Evolutionary conservation across 2,888 invertebrate species (phyloP).

Genomic region (Endomychus coccineus): DNA sequence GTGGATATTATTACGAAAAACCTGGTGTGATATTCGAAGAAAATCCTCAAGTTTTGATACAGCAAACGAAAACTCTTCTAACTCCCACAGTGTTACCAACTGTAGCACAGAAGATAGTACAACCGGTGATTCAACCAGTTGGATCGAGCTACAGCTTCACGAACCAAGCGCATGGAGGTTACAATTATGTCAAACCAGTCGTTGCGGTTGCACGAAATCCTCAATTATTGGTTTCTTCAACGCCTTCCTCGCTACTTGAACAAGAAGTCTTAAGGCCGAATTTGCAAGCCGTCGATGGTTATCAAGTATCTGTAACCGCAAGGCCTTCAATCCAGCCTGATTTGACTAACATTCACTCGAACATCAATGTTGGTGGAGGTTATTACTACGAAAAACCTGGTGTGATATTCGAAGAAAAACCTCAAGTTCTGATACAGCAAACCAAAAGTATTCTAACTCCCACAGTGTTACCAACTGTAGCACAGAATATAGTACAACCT

Average conservation of each 20-base stretch:
- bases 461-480: slow-evolving; percentile 1
- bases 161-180: slow-evolving; percentile 2
- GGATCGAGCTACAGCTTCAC: slow-evolving; percentile 6
- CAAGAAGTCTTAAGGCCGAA: too few relatives aligned
- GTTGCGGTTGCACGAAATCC: background rate
- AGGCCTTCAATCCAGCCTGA: too few relatives aligned
- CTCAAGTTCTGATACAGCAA: slow-evolving; percentile 22
- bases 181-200: background rate
- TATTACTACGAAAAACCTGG: slow-evolving; percentile 33
- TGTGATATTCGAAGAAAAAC: slow-evolving; percentile 36
- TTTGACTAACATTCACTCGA: too few relatives aligned
- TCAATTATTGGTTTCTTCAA: too few relatives aligned
- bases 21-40: slow-evolving; percentile 40
- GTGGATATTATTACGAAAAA: slow-evolving; percentile 34
- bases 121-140: slow-evolving; percentile 10
- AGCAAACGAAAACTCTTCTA: slow-evolving; percentile 12
- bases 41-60: slow-evolving; percentile 29
- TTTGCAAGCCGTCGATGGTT: too few relatives aligned
- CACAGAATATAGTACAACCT: slow-evolving; percentile 3
- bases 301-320: too few relatives aligned
- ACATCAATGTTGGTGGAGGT: too few relatives aligned
- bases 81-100: slow-evolving; percentile 6
- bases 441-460: slow-evolving; percentile 12
- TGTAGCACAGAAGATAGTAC: background rate
- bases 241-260: too few relatives aligned